phyloP scores from a whole-genome alignment of 2,113 vertebrate species.

The Lutjanus erythropterus region DNA sequence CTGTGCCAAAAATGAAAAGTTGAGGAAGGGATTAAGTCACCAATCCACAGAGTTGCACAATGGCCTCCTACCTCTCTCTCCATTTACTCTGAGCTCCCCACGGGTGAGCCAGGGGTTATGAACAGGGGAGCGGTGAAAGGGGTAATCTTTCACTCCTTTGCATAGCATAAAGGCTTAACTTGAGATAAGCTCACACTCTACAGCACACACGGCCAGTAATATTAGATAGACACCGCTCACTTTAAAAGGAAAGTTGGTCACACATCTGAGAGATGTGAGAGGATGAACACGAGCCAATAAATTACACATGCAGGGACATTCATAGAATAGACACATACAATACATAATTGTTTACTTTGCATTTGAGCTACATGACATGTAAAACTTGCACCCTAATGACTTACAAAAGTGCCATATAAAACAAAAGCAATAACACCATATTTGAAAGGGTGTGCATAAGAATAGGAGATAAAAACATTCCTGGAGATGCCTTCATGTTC shows the following conservation, averaged over 20 bases:
- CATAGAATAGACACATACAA: neutral
- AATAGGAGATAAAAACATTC: too few relatives aligned
- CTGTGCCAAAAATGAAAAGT: constrained; percentile 37
- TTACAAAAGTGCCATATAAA: neutral
- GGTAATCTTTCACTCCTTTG: constrained; percentile 56
- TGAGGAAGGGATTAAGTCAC: constrained; percentile 48
- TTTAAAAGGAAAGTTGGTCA: constrained; percentile 24
- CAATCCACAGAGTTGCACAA: constrained; percentile 40
- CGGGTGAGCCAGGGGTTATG: constrained; percentile 37
- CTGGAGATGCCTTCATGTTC: too few relatives aligned
- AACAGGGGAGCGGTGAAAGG: constrained; percentile 30
- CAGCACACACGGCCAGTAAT: constrained; percentile 30
- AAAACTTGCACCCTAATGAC: neutral
- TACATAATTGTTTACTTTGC: constrained; percentile 11
- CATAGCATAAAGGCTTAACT: constrained; percentile 64
- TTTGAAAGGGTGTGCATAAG: too few relatives aligned
- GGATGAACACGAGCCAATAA: constrained; percentile 2
- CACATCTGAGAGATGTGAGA: constrained; percentile 21
- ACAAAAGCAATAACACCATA: too few relatives aligned
- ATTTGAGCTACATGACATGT: neutral
- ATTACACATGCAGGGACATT: constrained; percentile 28
- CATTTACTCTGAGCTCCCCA: constrained; percentile 42
- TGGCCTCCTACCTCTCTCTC: constrained; percentile 11
- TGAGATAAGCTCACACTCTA: constrained; percentile 40
- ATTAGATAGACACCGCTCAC: neutral